Evolutionary conservation across 2,113 vertebrate species (phyloP).

Genomic region (Toxotes chatareus): DNA sequence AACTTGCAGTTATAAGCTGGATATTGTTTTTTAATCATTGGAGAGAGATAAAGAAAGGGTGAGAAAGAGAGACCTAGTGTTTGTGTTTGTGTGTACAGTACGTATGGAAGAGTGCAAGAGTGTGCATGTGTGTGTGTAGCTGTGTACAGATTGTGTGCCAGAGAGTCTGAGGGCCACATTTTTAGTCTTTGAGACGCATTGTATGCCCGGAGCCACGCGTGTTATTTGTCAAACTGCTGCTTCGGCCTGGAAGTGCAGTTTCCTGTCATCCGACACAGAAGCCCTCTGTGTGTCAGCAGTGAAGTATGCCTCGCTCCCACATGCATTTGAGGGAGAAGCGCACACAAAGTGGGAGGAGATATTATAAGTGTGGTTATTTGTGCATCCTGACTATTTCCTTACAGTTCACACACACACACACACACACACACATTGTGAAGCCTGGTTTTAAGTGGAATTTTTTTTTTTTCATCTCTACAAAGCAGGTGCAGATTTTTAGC

Average conservation of each 20-base stretch:
- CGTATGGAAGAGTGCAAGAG: conserved; percentile 7
- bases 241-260: conserved; percentile 51
- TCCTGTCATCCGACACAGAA: conserved; percentile 54
- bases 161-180: conserved; percentile 48
- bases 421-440: conserved; percentile 17
- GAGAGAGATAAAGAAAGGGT: conserved; percentile 39
- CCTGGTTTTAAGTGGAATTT: not conserved
- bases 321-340: conserved; percentile 16
- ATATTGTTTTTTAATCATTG: conserved; percentile 84
- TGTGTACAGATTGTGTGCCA: conserved; percentile 39
- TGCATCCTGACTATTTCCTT: conserved; percentile 1
- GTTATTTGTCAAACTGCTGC: conserved; percentile 51
- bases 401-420: conserved; percentile 25
- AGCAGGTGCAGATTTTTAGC: conserved; percentile 19
- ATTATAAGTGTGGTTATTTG: conserved; percentile 23
- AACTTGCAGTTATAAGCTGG: conserved; percentile 83
- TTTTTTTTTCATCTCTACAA: conserved; percentile 1
- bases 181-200: conserved; percentile 44
- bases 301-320: conserved; percentile 30
- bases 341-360: conserved; percentile 51
- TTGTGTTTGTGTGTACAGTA: conserved; percentile 33
- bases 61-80: conserved; percentile 38
- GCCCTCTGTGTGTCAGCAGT: conserved; percentile 38
- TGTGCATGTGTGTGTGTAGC: not conserved
- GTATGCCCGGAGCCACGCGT: conserved; percentile 39